These are phyloP conservation scores for Sceloporus tristichus DNA, from an alignment of 2,113 vertebrate genomes.

Conservation along the genomic window DNA sequence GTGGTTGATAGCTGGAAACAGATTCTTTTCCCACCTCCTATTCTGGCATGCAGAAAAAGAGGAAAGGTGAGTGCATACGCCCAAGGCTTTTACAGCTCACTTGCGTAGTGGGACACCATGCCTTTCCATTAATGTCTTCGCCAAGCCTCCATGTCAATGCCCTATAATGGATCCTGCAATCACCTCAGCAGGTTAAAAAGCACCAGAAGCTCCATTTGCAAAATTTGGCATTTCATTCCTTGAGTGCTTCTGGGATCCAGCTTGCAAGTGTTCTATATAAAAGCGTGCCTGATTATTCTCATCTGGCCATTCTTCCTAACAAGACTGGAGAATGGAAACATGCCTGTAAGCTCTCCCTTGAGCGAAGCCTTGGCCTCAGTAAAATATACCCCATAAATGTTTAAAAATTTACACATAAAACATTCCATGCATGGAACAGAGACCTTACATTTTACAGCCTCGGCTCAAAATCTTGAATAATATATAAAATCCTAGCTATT, in stretches of 20 bases:
- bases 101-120: too few relatives aligned
- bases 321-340: constrained; percentile 55
- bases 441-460: constrained; percentile 78
- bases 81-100: too few relatives aligned
- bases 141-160: neutral
- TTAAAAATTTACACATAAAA: constrained; percentile 85
- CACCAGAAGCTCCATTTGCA: neutral
- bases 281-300: constrained; percentile 55
- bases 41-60: too few relatives aligned
- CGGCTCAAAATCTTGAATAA: constrained; percentile 82
- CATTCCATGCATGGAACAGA: constrained; percentile 76
- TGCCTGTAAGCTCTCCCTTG: constrained; percentile 67
- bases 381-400: constrained; percentile 81
- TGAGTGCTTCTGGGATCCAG: constrained; percentile 8
- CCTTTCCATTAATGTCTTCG: neutral
- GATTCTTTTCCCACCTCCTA: neutral
- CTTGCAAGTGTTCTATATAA: constrained; percentile 2
- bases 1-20: neutral
- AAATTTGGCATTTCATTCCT: neutral
- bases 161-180: neutral
- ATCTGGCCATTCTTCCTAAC: constrained; percentile 65
- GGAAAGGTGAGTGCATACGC: too few relatives aligned
- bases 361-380: constrained; percentile 80
- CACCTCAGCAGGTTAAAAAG: neutral
- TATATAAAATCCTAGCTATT: constrained; percentile 82